Conservation (phyloP, 23 tunicate species). For the Ciona savignyi region DNA sequence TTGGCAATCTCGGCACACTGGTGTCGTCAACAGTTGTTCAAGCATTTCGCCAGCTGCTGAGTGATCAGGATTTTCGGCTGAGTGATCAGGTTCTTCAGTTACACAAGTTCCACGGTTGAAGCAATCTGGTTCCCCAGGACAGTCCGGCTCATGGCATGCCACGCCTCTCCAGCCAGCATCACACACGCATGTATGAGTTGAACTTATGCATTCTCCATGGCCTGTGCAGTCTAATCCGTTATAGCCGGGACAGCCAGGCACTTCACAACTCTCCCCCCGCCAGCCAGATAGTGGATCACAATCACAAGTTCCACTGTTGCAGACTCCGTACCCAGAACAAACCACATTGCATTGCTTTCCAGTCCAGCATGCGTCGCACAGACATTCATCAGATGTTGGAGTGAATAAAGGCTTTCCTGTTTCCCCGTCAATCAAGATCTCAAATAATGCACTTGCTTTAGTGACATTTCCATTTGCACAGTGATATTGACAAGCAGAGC, state of each 20-base stretch:
- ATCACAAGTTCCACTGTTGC: neutral
- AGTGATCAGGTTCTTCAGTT: neutral
- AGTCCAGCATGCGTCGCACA: conserved; percentile 21
- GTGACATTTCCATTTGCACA: conserved; percentile 9
- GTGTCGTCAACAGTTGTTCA: conserved; percentile 3
- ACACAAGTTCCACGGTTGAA: conserved; percentile 10
- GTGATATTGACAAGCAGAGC: neutral
- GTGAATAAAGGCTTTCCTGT: neutral
- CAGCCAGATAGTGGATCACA: conserved; percentile 9
- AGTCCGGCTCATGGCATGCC: conserved; percentile 28
- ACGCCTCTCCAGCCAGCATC: conserved; percentile 28
- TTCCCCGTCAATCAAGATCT: neutral
- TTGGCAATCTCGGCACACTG: conserved; percentile 15
- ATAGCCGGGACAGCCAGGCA: conserved; percentile 17
- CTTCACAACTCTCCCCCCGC: conserved; percentile 24
- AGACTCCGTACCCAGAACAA: conserved; percentile 18
- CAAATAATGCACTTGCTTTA: neutral
- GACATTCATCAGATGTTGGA: conserved; percentile 1
- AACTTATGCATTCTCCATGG: conserved; percentile 25
- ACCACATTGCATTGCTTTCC: conserved; percentile 14
- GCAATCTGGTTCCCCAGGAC: conserved; percentile 22
- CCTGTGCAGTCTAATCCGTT: conserved; percentile 23
- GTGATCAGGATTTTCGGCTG: neutral
- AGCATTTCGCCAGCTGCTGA: neutral
- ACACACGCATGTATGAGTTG: conserved; percentile 3